Evolutionary conservation across 2,888 invertebrate species (phyloP), one percentile per base, ranked within the genome.

Genomic region (Eueremaeus valkanovi): DNA sequence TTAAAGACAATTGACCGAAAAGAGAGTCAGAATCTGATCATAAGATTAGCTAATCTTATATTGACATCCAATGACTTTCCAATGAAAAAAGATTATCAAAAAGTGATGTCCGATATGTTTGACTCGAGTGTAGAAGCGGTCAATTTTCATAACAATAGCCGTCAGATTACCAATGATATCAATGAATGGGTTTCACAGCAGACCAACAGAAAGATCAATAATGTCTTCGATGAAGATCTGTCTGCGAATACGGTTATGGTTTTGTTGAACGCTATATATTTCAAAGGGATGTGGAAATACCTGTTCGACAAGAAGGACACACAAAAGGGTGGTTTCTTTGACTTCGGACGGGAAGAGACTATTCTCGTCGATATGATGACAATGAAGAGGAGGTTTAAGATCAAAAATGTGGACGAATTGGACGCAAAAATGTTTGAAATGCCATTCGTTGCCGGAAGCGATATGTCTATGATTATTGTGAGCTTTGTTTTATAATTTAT

Each of bases 201-300:
- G 40, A 78, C 78, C 9, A 76, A 75, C 18, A 74, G 73, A 5
- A 78, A 77, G 31, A 78, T 78, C 18, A 51, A 63, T 3, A 70
- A 70, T 6, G 27, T 78, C 18, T 33, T 78, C 1, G 76, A 77
- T 5, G 33, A 61, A 16, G 24, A 16, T 5, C 61, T 33, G 16
- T n/a, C 33, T 18, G 55, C 21, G 24, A 31, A 61, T 24, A 68
- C 68, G 6, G n/a, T 13, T 8, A 36, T 68, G 68, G 24, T 68
- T 5, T 21, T 68, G 40, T 11, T 68, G 9, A 68, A 68, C 21
- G 68, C 68, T 8, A 24, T 68, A 21, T 68, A 68, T 13, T 68
- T 68, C 11, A 85, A 85, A 78, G 85, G 84, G 3, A 81, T 80
- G 24, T 85, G 85, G 85, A 79, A 78, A 72, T 77, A 78, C 11